Evolutionary conservation across 2,797 vertebrate genomes (phyloP), one percentile per base, ranked within the genome.

Genomic region (Mus spretus): DNA sequence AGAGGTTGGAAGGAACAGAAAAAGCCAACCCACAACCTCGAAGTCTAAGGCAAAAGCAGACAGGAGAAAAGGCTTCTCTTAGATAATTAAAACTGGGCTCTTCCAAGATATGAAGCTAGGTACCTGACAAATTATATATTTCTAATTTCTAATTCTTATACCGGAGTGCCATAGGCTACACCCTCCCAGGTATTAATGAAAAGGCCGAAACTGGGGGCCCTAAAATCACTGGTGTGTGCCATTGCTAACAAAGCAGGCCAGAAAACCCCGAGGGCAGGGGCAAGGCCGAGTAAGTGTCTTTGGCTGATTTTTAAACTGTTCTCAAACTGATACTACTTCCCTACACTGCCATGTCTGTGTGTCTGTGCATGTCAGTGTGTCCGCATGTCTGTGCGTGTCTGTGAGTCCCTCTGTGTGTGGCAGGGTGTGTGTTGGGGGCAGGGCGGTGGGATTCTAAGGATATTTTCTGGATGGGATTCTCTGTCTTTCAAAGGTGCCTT

Each of bases 111-210:
- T n/a, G 74, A 91, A 97, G 94, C 89, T 82, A 96, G 88, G 93
- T 72, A 92, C n/a, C 96, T 63, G 87, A 98, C 89, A 85, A 92
- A 95, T 89, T 83, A 96, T 75, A 90, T 31, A 89, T 92, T 88
- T 97, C 93, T 98, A 97, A 90, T 94, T 87, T 98, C 93, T 98
- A 97, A 98, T 97, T 93, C 95, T 92, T 98, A 94, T 95, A 95
- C 96, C 8, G 17, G 97, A 97, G 47, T 24, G 61, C 94, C 96
- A 90, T 63, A 7, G 95, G 95, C 59, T 80, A n/a, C 95, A 57
- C 91, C 89, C 91, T 98, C 97, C 94, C 96, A 98, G 98, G 95
- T 97, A 97, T 95, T 97, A 98, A 98, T 96, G 97, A 96, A 97
- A 98, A 98, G 63, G 63, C 95, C 94, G 93, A 95, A 96, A 63